Base-by-base conservation (phyloP, 1,140 invertebrate genomes). In the Amyelois transitella region DNA sequence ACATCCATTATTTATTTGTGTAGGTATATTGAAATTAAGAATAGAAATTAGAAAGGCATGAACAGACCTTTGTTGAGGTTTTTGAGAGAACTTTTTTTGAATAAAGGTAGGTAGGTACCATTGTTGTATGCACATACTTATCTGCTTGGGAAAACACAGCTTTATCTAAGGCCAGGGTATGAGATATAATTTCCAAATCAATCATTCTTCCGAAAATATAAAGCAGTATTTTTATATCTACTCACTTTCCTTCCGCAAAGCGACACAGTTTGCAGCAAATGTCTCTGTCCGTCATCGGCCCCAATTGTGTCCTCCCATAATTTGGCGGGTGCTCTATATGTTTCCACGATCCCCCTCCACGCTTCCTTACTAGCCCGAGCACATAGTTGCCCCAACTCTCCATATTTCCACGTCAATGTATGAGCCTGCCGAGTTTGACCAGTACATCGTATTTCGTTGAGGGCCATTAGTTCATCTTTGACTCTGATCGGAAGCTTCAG, bases 181-280 rank as follows among this genome's bases (percentile, higher is more conserved):
- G n/a, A n/a, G n/a, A n/a, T n/a, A n/a, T n/a, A n/a, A n/a, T n/a
- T n/a, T n/a, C n/a, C n/a, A n/a, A n/a, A n/a, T n/a, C n/a, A n/a
- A n/a, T n/a, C n/a, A n/a, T n/a, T n/a, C n/a, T n/a, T n/a, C n/a
- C n/a, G n/a, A n/a, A n/a, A n/a, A n/a, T n/a, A n/a, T n/a, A n/a
- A n/a, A n/a, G n/a, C n/a, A n/a, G n/a, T n/a, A n/a, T n/a, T n/a
- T 10, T 10, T 10, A 32, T 1, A 47, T 1, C 24, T 21, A 47
- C 43, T 53, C 53, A 87, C 85, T 86, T 96, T 95, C 55, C 94
- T 89, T 6, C 94, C 94, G 53, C 93, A 94, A 5, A 94, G 89
- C 0, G 93, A 93, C 18, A 93, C 90, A 7, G 91, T 93, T 69
- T 94, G 92, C 5, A 94, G 73, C 6, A 91, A 89, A 72, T 91